Percentiles rank a stretch among this genome's conserved stretches.
Conservation (phyloP, 2,888 invertebrate genomes). For the Cosmopolites sordidus region DNA sequence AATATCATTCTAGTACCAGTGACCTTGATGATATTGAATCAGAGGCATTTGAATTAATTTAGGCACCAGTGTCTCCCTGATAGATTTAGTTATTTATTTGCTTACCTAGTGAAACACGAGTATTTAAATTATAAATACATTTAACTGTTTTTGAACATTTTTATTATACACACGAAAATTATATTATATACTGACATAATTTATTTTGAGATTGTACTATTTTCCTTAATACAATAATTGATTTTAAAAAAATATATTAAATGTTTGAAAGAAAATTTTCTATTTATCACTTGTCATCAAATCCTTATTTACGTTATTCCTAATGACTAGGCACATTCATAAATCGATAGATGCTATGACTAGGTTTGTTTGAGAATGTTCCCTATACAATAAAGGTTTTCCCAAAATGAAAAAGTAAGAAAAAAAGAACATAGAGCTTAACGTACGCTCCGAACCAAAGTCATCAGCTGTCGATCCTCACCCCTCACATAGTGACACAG, state of each 20-base stretch:
- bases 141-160: constrained; percentile 8
- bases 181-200: constrained; percentile 6
- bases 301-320: too few relatives aligned
- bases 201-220: constrained; percentile 10
- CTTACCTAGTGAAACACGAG: background rate
- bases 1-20: constrained; percentile 49
- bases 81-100: constrained; percentile 15
- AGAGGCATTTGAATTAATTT: constrained; percentile 70
- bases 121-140: constrained; percentile 11
- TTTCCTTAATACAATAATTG: background rate
- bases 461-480: too few relatives aligned
- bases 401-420: too few relatives aligned
- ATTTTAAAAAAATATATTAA: constrained; percentile 9
- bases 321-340: too few relatives aligned
- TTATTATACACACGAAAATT: constrained; percentile 5
- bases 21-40: constrained; percentile 62
- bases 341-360: too few relatives aligned
- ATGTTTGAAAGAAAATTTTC: constrained; percentile 1
- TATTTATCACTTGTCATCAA: too few relatives aligned
- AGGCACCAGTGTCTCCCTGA: constrained; percentile 28
- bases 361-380: too few relatives aligned
- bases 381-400: too few relatives aligned
- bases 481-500: too few relatives aligned
- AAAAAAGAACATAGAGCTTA: too few relatives aligned
- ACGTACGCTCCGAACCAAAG: too few relatives aligned